These are phyloP conservation scores for Malurus elegans DNA, from an alignment of 2,113 vertebrate species.

Conservation along the genomic window DNA sequence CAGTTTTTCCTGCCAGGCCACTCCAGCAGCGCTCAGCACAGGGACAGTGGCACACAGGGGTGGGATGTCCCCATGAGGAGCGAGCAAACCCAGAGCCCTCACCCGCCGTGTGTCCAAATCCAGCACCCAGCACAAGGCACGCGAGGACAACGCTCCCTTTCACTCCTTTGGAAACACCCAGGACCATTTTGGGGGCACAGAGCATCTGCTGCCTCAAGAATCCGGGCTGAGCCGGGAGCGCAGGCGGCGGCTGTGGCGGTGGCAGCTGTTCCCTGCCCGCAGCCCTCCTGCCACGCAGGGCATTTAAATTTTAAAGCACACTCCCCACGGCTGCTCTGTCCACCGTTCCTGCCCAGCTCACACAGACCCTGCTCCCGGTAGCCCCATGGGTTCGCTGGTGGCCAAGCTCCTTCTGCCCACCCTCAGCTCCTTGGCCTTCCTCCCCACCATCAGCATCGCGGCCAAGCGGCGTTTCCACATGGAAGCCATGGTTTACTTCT, in stretches of 20 bases:
- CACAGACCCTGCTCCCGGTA: fast-evolving
- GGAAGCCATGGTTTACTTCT: conserved; percentile 99
- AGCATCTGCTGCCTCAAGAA: conserved; percentile 19
- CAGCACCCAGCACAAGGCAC: neutral
- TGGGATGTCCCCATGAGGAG: neutral
- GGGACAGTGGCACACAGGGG: fast-evolving
- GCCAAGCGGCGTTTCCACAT: conserved; percentile 94
- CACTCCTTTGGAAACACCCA: neutral
- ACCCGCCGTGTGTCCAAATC: fast-evolving
- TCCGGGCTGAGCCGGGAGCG: neutral
- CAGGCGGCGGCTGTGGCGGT: neutral
- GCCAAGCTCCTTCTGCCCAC: conserved; percentile 94
- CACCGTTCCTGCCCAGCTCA: neutral
- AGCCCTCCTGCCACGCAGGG: conserved; percentile 13
- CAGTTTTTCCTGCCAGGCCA: neutral
- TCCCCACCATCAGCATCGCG: conserved; percentile 88
- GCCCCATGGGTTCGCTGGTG: conserved; percentile 86
- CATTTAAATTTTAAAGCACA: conserved; percentile 82
- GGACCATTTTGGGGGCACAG: fast-evolving
- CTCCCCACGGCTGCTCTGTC: conserved; percentile 65
- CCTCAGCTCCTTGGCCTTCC: conserved; percentile 89
- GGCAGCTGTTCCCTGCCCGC: neutral
- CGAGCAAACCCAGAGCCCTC: neutral
- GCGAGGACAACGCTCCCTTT: neutral
- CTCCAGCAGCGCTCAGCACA: fast-evolving